These are phyloP conservation scores for Protonemura montana DNA, from an alignment of 2,888 invertebrate genomes.

Conservation along the genomic window DNA sequence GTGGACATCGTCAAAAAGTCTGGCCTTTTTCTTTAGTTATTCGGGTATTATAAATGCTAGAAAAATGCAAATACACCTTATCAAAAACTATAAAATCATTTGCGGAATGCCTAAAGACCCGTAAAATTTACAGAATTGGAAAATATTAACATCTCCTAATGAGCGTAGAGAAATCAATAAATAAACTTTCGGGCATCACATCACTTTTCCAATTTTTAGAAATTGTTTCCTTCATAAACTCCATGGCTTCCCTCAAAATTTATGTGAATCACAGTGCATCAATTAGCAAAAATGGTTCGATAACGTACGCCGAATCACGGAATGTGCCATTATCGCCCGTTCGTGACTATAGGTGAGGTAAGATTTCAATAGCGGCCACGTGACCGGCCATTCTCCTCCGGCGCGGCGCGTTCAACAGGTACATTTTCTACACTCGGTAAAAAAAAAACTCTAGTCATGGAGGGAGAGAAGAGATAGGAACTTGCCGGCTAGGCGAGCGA, in stretches of 20 bases:
- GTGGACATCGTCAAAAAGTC: too few relatives aligned
- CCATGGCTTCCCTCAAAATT: not conserved
- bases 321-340: not conserved
- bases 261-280: not conserved
- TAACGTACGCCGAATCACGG: not conserved
- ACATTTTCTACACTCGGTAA: constrained; percentile 26
- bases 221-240: not conserved
- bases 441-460: not conserved
- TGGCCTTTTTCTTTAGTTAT: too few relatives aligned
- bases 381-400: constrained; percentile 40
- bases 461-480: not conserved
- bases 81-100: too few relatives aligned
- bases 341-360: constrained; percentile 42
- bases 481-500: not conserved
- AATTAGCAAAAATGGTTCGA: not conserved
- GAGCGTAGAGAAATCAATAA: not conserved
- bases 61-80: too few relatives aligned
- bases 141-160: not conserved
- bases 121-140: too few relatives aligned
- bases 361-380: constrained; percentile 36
- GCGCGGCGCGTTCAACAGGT: constrained; percentile 30
- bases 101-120: too few relatives aligned
- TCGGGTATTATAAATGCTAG: too few relatives aligned
- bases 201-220: not conserved
- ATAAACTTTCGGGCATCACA: too few relatives aligned